Evolutionary conservation across 1,140 invertebrate genomes (phyloP).

Genomic region (Probaryconus sp.): DNA sequence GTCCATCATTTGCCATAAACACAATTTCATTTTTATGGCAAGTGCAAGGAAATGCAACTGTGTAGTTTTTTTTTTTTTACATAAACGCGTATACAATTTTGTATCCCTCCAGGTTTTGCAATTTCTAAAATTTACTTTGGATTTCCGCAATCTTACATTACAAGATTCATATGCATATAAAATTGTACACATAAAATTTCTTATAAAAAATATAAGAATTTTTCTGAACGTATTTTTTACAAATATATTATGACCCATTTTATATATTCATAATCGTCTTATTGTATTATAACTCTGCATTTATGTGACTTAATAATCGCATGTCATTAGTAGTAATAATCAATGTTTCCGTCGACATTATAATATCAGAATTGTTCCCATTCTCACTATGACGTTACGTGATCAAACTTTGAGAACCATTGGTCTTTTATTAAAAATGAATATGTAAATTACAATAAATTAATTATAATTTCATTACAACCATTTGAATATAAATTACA

Average conservation of each 20-base stretch:
- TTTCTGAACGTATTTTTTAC: too few relatives aligned
- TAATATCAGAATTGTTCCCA: slow-evolving; percentile 38
- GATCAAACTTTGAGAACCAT: slow-evolving; percentile 35
- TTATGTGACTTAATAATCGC: slow-evolving; percentile 10
- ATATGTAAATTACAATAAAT: slow-evolving; percentile 25
- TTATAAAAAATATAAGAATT: too few relatives aligned
- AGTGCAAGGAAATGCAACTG: background rate
- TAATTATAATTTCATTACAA: background rate
- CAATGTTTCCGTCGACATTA: slow-evolving; percentile 38
- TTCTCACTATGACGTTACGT: slow-evolving; percentile 52
- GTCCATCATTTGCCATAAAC: background rate
- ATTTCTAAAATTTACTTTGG: too few relatives aligned
- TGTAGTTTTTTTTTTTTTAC: slow-evolving; percentile 11
- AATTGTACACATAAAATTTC: too few relatives aligned
- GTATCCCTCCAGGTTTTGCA: too few relatives aligned
- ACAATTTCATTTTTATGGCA: slow-evolving; percentile 22
- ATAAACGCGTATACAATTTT: too few relatives aligned
- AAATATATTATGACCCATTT: too few relatives aligned
- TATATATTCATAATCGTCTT: background rate
- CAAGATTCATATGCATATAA: too few relatives aligned
- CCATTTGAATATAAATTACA: too few relatives aligned
- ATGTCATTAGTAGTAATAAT: slow-evolving; percentile 44
- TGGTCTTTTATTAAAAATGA: slow-evolving; percentile 39
- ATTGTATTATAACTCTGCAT: slow-evolving; percentile 6
- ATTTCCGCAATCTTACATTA: too few relatives aligned